Conservation (phyloP, 23 tunicate species). For the Trididemnum nubilum region DNA sequence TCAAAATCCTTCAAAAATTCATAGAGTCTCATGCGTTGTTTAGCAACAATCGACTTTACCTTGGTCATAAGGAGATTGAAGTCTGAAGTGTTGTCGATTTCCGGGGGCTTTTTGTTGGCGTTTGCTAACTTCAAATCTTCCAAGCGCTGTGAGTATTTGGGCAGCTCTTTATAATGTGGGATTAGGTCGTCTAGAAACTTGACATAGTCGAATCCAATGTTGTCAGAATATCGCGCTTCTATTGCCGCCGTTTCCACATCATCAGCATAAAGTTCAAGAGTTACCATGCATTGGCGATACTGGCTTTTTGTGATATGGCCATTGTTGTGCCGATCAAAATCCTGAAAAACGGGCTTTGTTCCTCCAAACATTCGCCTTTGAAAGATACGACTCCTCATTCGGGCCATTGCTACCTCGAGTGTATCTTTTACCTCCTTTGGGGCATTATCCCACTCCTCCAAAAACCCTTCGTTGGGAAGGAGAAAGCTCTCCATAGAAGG, state of each 20-base stretch:
- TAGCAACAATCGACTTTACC: conserved; percentile 68
- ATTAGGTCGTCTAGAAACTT: conserved; percentile 63
- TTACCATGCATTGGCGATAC: conserved; percentile 74
- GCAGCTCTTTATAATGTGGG: conserved; percentile 47
- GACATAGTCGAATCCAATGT: conserved; percentile 79
- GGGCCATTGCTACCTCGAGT: conserved; percentile 62
- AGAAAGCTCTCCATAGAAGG: conserved; percentile 60
- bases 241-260: conserved; percentile 76
- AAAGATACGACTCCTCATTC: conserved; percentile 66
- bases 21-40: conserved; percentile 70
- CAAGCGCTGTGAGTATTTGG: conserved; percentile 63
- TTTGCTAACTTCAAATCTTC: conserved; percentile 72
- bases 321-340: conserved; percentile 86
- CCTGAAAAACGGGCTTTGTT: conserved; percentile 93
- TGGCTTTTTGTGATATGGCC: conserved; percentile 89
- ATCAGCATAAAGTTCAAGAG: conserved; percentile 70
- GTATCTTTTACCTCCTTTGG: conserved; percentile 12
- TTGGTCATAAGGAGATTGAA: conserved; percentile 60
- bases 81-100: conserved; percentile 63
- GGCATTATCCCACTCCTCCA: conserved; percentile 31
- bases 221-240: conserved; percentile 62
- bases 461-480: conserved; percentile 77
- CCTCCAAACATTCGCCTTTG: conserved; percentile 59
- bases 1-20: conserved; percentile 95
- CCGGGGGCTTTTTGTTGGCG: conserved; percentile 78